Percentiles rank a stretch among this genome's conserved stretches.
phyloP scores from a whole-genome alignment of 2,113 vertebrate species.

The Podarcis muralis region DNA sequence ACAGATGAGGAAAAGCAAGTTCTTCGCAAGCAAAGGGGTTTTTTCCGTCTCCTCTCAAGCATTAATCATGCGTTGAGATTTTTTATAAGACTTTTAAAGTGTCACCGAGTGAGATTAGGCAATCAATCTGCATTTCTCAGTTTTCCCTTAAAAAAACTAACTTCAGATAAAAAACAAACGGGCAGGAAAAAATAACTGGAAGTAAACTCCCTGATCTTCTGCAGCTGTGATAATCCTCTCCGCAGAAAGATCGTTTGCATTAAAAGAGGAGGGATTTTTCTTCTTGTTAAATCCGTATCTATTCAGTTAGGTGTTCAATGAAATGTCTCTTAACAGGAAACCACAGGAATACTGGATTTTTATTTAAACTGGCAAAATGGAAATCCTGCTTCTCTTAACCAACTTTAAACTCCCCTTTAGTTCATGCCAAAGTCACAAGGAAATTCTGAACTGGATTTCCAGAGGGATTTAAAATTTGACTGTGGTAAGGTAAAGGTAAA shows the following conservation, averaged over 20 bases:
- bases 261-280: background rate
- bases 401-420: slow-evolving; percentile 55
- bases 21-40: background rate
- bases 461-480: slow-evolving; percentile 35
- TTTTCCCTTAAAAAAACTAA: background rate
- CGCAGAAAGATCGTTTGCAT: background rate
- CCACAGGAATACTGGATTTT: slow-evolving; percentile 36
- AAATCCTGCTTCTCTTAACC: slow-evolving; percentile 44
- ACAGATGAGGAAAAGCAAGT: background rate
- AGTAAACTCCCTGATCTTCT: slow-evolving; percentile 25
- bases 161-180: background rate
- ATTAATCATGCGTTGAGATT: slow-evolving; percentile 45
- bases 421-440: slow-evolving; percentile 44
- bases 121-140: background rate
- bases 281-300: background rate
- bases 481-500: background rate
- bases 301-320: slow-evolving; percentile 26
- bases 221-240: background rate
- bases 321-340: slow-evolving; percentile 40
- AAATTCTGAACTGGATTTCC: slow-evolving; percentile 69
- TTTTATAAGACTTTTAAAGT: background rate
- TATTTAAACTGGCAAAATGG: slow-evolving; percentile 37
- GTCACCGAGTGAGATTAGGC: slow-evolving; percentile 13
- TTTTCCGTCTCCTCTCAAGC: background rate
- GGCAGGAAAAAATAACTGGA: background rate